phyloP scores from a whole-genome alignment of 2,888 invertebrate species.

The Catocala nupta region DNA sequence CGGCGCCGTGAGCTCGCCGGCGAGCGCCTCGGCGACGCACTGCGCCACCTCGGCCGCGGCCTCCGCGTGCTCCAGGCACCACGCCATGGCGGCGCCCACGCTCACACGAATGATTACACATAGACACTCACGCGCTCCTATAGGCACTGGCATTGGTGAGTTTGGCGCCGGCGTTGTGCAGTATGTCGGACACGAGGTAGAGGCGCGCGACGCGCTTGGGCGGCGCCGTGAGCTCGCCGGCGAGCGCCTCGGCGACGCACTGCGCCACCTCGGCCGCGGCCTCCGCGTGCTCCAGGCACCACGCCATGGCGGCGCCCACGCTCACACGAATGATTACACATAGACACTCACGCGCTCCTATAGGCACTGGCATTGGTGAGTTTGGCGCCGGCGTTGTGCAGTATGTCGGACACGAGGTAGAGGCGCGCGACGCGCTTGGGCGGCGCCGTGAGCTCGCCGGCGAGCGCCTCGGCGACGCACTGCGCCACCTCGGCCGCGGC shows the following conservation, averaged over 20 bases:
- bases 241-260: constrained; percentile 95
- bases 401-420: constrained; percentile 98
- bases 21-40: constrained; percentile 95
- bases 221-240: constrained; percentile 92
- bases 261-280: constrained; percentile 98
- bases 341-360: constrained; percentile 91
- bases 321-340: constrained; percentile 85
- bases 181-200: constrained; percentile 98
- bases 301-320: constrained; percentile 99
- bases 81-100: constrained; percentile 99
- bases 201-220: constrained; percentile 96
- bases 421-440: constrained; percentile 96
- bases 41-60: constrained; percentile 98
- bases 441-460: constrained; percentile 92
- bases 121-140: constrained; percentile 91
- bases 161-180: constrained; percentile 98
- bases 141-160: constrained; percentile 98
- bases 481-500: constrained; percentile 98
- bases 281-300: constrained; percentile 99
- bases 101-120: constrained; percentile 85
- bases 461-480: constrained; percentile 95
- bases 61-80: constrained; percentile 99
- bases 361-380: constrained; percentile 98
- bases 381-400: constrained; percentile 98
- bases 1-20: constrained; percentile 92